A percentile compares a stretch with the other conserved stretches of the same genome.
These are phyloP conservation scores for Ladona fulva DNA, from an alignment of 1,140 invertebrate genomes.

Conservation along the genomic window DNA sequence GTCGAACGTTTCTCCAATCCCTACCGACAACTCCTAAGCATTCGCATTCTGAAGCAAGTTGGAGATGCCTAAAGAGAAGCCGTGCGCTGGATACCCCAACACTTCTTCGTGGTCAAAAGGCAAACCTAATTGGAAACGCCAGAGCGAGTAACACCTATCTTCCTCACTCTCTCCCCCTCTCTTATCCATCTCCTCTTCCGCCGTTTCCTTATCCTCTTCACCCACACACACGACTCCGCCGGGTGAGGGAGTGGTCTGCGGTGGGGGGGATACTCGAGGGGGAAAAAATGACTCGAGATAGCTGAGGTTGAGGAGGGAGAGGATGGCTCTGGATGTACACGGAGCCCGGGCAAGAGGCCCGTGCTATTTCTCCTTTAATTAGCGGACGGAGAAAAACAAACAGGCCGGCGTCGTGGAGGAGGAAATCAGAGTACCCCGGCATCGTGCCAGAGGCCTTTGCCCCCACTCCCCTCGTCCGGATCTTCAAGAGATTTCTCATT, in stretches of 20 bases:
- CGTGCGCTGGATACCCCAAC: background rate
- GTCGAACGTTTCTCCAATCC: no score
- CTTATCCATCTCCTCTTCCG: background rate
- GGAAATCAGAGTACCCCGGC: background rate
- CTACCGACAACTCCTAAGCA: no score
- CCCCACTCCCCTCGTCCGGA: background rate
- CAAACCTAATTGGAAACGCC: slow-evolving; percentile 2
- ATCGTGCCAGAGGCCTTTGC: background rate
- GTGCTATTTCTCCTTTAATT: slow-evolving; percentile 7
- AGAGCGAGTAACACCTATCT: background rate
- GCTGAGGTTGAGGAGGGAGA: background rate
- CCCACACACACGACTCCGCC: background rate
- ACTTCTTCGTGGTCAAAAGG: background rate
- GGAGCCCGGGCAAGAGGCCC: background rate
- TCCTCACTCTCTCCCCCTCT: background rate
- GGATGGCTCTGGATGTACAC: background rate
- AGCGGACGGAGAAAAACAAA: background rate
- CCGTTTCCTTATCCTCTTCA: background rate
- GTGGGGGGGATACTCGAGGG: background rate
- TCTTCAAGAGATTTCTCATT: background rate
- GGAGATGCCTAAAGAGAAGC: no score
- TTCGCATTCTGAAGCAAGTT: no score
- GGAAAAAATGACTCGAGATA: background rate
- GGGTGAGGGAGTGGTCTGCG: background rate
- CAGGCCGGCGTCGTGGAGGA: background rate